These are phyloP conservation scores for Ptyas mucosa DNA, from an alignment of 2,113 vertebrate genomes.

Conservation along the genomic window DNA sequence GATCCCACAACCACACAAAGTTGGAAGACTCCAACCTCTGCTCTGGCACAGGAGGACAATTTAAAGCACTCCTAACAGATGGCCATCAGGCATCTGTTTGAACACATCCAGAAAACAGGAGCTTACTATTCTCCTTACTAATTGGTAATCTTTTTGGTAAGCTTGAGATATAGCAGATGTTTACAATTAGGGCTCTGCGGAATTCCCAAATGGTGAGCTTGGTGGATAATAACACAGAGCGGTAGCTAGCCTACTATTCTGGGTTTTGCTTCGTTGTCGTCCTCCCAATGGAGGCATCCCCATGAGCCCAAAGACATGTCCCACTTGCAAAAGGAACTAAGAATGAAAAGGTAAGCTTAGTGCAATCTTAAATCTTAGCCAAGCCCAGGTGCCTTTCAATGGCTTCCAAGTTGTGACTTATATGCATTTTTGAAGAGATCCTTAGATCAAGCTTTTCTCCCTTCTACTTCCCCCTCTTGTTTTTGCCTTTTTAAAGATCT, in stretches of 20 bases:
- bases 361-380: not conserved
- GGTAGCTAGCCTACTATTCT: not conserved
- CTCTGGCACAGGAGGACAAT: not conserved
- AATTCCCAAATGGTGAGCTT: not conserved
- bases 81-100: not conserved
- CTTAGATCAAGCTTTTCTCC: not conserved
- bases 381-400: not conserved
- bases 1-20: not conserved
- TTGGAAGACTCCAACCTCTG: not conserved
- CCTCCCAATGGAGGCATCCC: no score
- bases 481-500: not conserved
- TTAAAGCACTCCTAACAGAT: not conserved
- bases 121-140: not conserved
- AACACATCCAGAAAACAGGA: not conserved
- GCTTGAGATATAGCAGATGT: not conserved
- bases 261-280: not conserved
- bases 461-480: not conserved
- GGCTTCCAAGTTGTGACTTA: not conserved
- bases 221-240: not conserved
- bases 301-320: not conserved
- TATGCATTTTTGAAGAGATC: not conserved
- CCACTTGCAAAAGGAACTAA: not conserved
- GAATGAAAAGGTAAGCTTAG: not conserved
- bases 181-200: not conserved
- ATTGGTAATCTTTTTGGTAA: not conserved